Conservation (phyloP, 2,113 vertebrate genomes). For the Ceuthmochares aereus region DNA sequence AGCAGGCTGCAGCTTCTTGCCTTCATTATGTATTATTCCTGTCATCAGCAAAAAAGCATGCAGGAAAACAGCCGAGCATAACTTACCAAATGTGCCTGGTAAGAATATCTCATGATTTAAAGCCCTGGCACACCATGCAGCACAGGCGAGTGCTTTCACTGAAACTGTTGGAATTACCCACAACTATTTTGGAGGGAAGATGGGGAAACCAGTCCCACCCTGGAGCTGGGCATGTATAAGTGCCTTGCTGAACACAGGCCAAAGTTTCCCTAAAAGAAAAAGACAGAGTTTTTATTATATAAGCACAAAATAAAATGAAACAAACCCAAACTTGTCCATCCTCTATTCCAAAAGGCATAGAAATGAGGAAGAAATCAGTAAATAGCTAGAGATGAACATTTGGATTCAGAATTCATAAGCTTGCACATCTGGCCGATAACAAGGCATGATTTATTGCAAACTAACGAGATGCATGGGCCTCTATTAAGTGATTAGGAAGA, state of each 20-base stretch:
- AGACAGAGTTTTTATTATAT: neutral
- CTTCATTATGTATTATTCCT: neutral
- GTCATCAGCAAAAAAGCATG: neutral
- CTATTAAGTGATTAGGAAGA: neutral
- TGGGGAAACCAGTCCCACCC: neutral
- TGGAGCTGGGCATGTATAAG: neutral
- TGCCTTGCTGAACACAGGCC: neutral
- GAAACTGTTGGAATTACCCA: neutral
- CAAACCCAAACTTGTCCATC: neutral
- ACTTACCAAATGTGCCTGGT: neutral
- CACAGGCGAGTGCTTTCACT: rapidly evolving
- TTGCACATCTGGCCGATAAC: neutral
- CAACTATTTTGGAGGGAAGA: neutral
- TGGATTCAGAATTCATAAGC: neutral
- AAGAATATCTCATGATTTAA: neutral
- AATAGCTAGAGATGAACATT: neutral
- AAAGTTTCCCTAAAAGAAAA: neutral
- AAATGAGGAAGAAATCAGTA: neutral
- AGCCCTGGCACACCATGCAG: neutral
- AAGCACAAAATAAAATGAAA: neutral
- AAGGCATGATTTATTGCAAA: neutral
- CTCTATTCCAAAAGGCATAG: neutral
- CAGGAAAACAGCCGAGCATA: neutral
- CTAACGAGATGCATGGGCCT: neutral
- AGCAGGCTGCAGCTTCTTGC: neutral